Base-by-base conservation (phyloP, 2,888 invertebrate genomes). In the Ecliptopera silaceata region DNA sequence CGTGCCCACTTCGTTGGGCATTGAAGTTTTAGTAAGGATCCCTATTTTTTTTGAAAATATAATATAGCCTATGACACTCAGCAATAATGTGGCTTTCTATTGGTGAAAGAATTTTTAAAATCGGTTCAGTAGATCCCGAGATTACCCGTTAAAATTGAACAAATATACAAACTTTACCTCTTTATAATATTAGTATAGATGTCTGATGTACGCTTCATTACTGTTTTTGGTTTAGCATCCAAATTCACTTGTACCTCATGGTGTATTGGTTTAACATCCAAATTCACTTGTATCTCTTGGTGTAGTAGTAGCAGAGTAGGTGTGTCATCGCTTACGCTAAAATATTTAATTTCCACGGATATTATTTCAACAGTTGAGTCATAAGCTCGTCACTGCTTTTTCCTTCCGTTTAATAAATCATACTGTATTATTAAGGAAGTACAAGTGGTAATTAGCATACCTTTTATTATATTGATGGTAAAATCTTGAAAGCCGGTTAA, bases 321-420 rank as follows among this genome's bases (percentile, higher is more conserved):
- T 36, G 6, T 22, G 20, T 22, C 20, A n/a, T 31, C 17, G n/a
- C 22, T 6, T 22, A 26, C 26, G 29, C 38, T 48, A 29, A 36
- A 39, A 38, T 52, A 39, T 17, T 38, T 45, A 5, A 39, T 52
- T n/a, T 36, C 12, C 20, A 51, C 44, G 32, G 45, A 52, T 45
- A 18, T 52, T 6, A n/a, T 39, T 39, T 18, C 12, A 52, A 34
- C 15, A 42, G 52, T 18, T 45, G 36, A 43, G 17, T 52, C 20
- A 45, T 13, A 26, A 6, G 13, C 15, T 31, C 15, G 34, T 41
- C 32, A 26, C 26, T 12, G 29, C 18, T 46, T 22, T 34, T 39
- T 42, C 22, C 42, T 46, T 51, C 52, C 47, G 47, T 43, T 11
- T 34, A 47, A 52, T 44, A 53, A 53, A 53, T 52, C 56, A 56